phyloP scores from a whole-genome alignment of 2,113 vertebrate species.

The Bubo blakistoni region DNA sequence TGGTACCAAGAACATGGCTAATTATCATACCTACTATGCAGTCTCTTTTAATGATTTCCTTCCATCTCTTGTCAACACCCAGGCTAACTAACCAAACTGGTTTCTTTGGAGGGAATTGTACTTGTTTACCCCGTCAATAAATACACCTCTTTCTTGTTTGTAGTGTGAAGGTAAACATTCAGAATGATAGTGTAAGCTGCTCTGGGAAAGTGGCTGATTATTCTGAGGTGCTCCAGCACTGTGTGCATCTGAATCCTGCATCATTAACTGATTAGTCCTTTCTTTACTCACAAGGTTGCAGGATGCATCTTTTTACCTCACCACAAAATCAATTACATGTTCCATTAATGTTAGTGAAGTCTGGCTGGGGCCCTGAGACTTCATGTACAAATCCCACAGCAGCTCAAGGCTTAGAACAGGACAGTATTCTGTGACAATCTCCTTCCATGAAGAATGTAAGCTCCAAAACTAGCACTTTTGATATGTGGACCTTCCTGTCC shows the following conservation, averaged over 20 bases:
- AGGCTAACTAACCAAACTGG: conserved; percentile 54
- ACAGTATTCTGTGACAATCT: neutral
- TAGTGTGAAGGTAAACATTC: neutral
- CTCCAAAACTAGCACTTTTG: neutral
- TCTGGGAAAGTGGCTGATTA: neutral
- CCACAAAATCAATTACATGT: neutral
- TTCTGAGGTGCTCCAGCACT: neutral
- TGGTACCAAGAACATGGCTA: conserved; percentile 39
- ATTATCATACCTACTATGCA: conserved; percentile 43
- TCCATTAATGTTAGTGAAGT: neutral
- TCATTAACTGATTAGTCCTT: neutral
- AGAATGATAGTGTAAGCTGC: neutral
- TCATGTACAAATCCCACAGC: neutral
- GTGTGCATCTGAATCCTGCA: neutral
- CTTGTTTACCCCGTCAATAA: conserved; percentile 25
- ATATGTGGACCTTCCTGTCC: neutral
- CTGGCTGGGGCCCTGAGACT: neutral
- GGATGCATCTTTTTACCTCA: neutral
- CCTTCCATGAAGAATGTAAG: neutral
- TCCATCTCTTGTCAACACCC: conserved; percentile 54
- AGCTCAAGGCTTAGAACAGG: neutral
- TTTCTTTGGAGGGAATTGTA: conserved; percentile 15
- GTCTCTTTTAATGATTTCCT: conserved; percentile 46
- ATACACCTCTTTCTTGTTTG: conserved; percentile 2
- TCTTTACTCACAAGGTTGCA: neutral